Evolutionary conservation across 2,888 invertebrate genomes (phyloP).

Genomic region (Nomada goodeniana): DNA sequence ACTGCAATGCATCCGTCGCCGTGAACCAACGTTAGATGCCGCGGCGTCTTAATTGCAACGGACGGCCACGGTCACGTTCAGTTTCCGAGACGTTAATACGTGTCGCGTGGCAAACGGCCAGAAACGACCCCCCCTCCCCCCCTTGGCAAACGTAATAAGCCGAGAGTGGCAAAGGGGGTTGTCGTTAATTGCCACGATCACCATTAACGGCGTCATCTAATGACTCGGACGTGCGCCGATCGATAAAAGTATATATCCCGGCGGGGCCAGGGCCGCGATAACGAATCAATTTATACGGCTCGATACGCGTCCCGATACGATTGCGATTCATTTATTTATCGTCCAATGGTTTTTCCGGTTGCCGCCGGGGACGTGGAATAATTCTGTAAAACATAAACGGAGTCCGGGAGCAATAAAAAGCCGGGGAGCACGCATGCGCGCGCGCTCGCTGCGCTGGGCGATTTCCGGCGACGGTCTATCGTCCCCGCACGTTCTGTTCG

Average conservation of each 20-base stretch:
- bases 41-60: constrained; percentile 61
- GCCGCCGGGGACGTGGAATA: constrained; percentile 35
- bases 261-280: constrained; percentile 20
- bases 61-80: constrained; percentile 37
- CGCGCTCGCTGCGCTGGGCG: neutral
- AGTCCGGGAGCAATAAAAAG: constrained; percentile 42
- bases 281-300: constrained; percentile 53
- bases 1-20: neutral
- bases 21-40: constrained; percentile 20
- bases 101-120: constrained; percentile 15
- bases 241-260: constrained; percentile 46
- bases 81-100: constrained; percentile 50
- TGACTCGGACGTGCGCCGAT: constrained; percentile 11
- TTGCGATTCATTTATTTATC: constrained; percentile 60
- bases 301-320: constrained; percentile 40
- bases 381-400: constrained; percentile 55
- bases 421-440: constrained; percentile 1
- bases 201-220: constrained; percentile 26
- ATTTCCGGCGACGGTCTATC: constrained; percentile 24
- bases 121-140: constrained; percentile 19
- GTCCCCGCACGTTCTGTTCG: neutral
- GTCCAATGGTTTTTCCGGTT: constrained; percentile 32
- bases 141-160: constrained; percentile 33
- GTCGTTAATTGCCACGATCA: constrained; percentile 25
- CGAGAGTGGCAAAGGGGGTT: neutral